Evolutionary conservation across 2,113 vertebrate species (phyloP), one percentile per base, ranked within the genome.

Genomic region (Gambusia affinis): DNA sequence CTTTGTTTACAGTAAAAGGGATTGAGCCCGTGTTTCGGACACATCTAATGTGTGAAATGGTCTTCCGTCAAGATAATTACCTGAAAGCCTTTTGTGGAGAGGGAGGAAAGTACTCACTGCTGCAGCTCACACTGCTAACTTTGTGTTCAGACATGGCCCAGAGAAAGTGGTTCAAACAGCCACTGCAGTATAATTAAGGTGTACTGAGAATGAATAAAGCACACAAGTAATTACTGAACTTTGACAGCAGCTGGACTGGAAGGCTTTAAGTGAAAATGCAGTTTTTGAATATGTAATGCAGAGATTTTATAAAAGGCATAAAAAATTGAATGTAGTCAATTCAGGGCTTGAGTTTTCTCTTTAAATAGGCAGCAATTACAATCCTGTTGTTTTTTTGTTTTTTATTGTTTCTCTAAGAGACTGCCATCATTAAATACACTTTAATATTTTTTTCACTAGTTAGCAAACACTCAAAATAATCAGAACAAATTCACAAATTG

Each of bases 21-120:
- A 24, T 61, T 77, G 54, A n/a, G 42, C 17, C 29, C 57, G 8
- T 10, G 63, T 60, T 64, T 64, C 27, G 39, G 0, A 42, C 47
- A 61, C 30, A 24, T 39, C 64, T 63, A 31, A 62, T 67, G 70
- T 47, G 39, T 73, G 70, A 72, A 62, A 73, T 72, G n/a, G 31
- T 54, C 12, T 12, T 51, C 60, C 33, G 60, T 67, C 64, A 31
- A 67, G 17, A 54, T 60, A 79, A 47, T 1, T 67, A 73, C 28
- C 65, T 57, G 65, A 68, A 64, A 62, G 60, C 30, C 76, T 78
- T 57, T 54, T 47, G 37, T 61, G 47, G 51, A 69, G 27, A 12
- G 39, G 39, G 39, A 37, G 39, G 39, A 37, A 31, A 47, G 54
- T 37, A 64, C 42, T 37, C 14, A 27, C 24, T 28, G 27, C 37